Evolutionary conservation across 2,113 vertebrate species (phyloP).

Genomic region (Oenanthe oenanthe): DNA sequence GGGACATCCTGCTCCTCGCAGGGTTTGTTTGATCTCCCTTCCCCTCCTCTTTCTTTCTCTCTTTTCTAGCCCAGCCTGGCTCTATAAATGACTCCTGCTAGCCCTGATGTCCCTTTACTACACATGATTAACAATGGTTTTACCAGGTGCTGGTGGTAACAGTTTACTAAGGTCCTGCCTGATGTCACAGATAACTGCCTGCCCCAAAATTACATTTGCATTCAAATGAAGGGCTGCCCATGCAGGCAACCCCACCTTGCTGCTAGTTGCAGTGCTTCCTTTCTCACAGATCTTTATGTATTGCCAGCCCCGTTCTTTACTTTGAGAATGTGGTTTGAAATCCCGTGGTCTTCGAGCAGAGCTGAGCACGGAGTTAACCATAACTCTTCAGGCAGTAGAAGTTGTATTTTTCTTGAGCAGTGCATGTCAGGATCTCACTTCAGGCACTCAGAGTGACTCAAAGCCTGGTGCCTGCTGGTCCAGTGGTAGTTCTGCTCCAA

Average conservation of each 20-base stretch:
- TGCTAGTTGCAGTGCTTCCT: slow-evolving; percentile 77
- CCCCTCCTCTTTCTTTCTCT: slow-evolving; percentile 69
- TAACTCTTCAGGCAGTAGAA: neutral
- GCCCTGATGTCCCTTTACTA: slow-evolving; percentile 80
- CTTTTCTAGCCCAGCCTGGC: slow-evolving; percentile 68
- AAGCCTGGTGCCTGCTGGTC: neutral
- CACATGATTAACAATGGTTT: slow-evolving; percentile 87
- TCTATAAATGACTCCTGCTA: slow-evolving; percentile 80
- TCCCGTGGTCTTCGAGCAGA: neutral
- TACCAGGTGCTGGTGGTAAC: slow-evolving; percentile 85
- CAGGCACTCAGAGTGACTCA: neutral
- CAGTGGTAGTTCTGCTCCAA: neutral
- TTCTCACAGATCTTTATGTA: slow-evolving; percentile 53
- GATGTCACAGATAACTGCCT: slow-evolving; percentile 86
- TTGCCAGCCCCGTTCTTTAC: neutral
- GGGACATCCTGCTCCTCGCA: slow-evolving; percentile 82
- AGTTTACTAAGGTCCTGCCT: slow-evolving; percentile 82
- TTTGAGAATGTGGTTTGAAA: neutral
- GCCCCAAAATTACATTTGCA: slow-evolving; percentile 86
- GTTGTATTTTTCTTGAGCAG: neutral
- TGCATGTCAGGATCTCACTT: neutral
- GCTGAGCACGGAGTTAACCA: neutral
- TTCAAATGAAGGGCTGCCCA: slow-evolving; percentile 84
- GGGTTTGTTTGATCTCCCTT: slow-evolving; percentile 55
- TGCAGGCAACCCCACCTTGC: slow-evolving; percentile 78